Evolutionary conservation across 2,888 invertebrate species (phyloP).

Genomic region (Orchestes rusci): DNA sequence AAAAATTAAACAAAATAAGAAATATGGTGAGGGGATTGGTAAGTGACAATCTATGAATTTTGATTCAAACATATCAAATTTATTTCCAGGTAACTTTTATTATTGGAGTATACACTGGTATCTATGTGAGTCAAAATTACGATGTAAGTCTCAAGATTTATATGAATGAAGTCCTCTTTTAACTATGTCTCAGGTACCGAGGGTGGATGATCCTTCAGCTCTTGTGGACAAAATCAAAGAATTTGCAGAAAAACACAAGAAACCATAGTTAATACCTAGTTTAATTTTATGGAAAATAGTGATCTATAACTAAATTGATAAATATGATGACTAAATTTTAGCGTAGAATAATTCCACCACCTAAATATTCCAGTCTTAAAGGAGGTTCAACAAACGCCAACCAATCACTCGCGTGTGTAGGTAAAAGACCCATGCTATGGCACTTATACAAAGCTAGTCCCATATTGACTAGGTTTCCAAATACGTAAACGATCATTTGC

Average conservation of each 20-base stretch:
- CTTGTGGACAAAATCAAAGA: conserved; percentile 63
- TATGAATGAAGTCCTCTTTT: not conserved
- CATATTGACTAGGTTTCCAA: conserved; percentile 91
- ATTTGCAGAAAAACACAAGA: conserved; percentile 60
- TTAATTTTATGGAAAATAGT: not conserved
- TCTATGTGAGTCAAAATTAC: conserved; percentile 70
- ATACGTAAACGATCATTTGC: conserved; percentile 87
- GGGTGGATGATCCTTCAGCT: conserved; percentile 75
- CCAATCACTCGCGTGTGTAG: conserved; percentile 98
- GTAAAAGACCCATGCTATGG: conserved; percentile 94
- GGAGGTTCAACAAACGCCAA: conserved; percentile 93
- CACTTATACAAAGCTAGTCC: conserved; percentile 92
- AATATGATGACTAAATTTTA: conserved; percentile 33
- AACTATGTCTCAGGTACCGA: conserved; percentile 62
- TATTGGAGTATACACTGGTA: conserved; percentile 63
- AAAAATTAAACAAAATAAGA: conserved; percentile 1
- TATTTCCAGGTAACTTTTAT: conserved; percentile 60
- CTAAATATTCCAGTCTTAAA: conserved; percentile 74
- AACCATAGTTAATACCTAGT: conserved; percentile 29
- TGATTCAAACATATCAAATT: conserved; percentile 24
- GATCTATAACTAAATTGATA: not conserved
- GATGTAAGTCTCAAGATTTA: conserved; percentile 50
- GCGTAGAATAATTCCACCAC: conserved; percentile 67
- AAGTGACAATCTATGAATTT: conserved; percentile 22
- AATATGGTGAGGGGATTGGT: conserved; percentile 39